phyloP scores from a whole-genome alignment of 1,140 invertebrate genomes.

The Ceratosolen solmsi region DNA sequence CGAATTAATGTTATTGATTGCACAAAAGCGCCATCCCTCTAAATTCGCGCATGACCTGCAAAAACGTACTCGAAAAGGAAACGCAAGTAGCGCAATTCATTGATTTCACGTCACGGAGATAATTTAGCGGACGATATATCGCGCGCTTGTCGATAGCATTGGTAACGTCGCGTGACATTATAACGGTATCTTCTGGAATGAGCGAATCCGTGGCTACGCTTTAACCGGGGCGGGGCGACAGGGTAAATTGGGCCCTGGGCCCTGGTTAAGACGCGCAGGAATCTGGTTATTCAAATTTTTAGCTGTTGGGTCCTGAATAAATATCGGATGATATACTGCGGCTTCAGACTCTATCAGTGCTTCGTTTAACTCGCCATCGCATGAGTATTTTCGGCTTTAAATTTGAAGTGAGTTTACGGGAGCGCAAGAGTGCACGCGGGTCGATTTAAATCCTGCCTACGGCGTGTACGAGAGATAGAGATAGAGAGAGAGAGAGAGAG shows the following conservation, averaged over 20 bases:
- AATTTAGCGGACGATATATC: slow-evolving; percentile 68
- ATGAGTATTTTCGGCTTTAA: slow-evolving; percentile 61
- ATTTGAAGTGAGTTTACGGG: slow-evolving; percentile 58
- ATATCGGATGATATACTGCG: slow-evolving; percentile 7
- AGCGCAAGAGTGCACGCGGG: slow-evolving; percentile 27
- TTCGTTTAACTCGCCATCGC: background rate
- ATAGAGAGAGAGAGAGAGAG: background rate
- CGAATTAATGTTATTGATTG: slow-evolving; percentile 43
- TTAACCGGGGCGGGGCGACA: background rate
- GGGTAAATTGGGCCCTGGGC: no score
- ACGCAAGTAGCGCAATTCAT: slow-evolving; percentile 60
- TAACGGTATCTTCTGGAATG: slow-evolving; percentile 62
- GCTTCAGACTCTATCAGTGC: background rate
- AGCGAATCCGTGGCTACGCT: background rate
- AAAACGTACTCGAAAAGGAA: slow-evolving; percentile 60
- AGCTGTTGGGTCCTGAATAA: background rate
- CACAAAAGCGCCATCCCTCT: slow-evolving; percentile 18
- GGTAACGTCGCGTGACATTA: slow-evolving; percentile 65
- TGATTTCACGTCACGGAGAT: slow-evolving; percentile 66
- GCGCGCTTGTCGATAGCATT: slow-evolving; percentile 66
- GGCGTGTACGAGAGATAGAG: slow-evolving; percentile 30
- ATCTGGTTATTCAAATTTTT: slow-evolving; percentile 42
- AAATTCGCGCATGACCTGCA: slow-evolving; percentile 44
- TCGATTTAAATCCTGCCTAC: slow-evolving; percentile 64
- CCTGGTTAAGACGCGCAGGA: background rate